Conservation (phyloP, 37 sponge, comb jelly and placozoan genomes). For the Mnemiopsis leidyi region DNA sequence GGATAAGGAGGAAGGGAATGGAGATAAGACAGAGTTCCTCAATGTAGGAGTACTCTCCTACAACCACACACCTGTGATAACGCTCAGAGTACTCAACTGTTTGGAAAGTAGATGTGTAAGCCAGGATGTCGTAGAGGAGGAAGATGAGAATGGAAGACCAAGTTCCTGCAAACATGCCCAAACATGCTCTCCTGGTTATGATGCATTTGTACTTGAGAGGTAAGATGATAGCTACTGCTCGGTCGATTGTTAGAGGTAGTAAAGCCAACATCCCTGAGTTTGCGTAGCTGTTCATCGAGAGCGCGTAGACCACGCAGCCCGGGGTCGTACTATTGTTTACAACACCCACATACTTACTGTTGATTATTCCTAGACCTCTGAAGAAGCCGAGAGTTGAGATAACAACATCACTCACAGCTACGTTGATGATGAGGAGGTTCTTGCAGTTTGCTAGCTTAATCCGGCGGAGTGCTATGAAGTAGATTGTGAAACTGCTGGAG, state of each 20-base stretch:
- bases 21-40: neutral
- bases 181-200: neutral
- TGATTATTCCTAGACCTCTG: neutral
- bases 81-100: neutral
- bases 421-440: neutral
- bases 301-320: neutral
- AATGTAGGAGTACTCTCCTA: neutral
- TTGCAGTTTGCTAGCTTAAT: neutral
- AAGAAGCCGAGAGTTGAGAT: neutral
- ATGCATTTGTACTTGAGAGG: neutral
- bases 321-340: neutral
- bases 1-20: neutral
- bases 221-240: neutral
- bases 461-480: neutral
- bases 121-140: neutral
- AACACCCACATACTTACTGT: neutral
- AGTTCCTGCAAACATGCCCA: neutral
- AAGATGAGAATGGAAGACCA: neutral
- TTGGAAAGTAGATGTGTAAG: neutral
- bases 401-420: neutral
- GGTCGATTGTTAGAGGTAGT: neutral
- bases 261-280: neutral
- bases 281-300: neutral
- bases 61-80: neutral
- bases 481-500: neutral